phyloP scores from a whole-genome alignment of 1,140 invertebrate species.

The Lepidotrigona ventralis region DNA sequence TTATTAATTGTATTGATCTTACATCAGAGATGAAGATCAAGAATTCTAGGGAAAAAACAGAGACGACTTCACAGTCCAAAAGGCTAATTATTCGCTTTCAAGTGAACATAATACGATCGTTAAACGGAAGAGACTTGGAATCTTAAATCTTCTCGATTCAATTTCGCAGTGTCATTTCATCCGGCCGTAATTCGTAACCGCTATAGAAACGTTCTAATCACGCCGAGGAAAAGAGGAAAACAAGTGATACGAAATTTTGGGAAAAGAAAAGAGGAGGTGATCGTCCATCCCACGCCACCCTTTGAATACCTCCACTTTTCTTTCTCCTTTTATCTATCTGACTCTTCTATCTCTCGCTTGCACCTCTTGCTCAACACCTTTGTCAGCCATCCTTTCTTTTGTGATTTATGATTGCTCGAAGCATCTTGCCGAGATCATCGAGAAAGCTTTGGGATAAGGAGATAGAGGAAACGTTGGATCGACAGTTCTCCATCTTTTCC shows the following conservation, averaged over 20 bases:
- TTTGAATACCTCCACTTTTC: constrained; percentile 50
- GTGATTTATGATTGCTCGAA: constrained; percentile 56
- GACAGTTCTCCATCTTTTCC: constrained; percentile 5
- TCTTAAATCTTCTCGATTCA: constrained; percentile 41
- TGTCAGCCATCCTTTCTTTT: constrained; percentile 25
- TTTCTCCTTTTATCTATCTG: constrained; percentile 16
- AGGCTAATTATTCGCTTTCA: too few relatives aligned
- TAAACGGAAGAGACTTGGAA: constrained; percentile 62
- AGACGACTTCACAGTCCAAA: too few relatives aligned
- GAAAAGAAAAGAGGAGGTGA: not conserved
- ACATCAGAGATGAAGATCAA: too few relatives aligned
- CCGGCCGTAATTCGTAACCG: constrained; percentile 39
- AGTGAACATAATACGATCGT: constrained; percentile 23
- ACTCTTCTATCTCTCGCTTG: not conserved
- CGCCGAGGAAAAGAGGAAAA: constrained; percentile 4
- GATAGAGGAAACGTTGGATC: constrained; percentile 33
- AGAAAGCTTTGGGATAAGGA: constrained; percentile 20
- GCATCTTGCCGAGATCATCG: constrained; percentile 54
- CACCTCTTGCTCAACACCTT: constrained; percentile 9
- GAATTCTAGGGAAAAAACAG: too few relatives aligned
- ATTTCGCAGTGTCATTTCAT: constrained; percentile 37
- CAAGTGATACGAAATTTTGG: constrained; percentile 18
- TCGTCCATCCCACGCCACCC: not conserved
- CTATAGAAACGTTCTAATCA: constrained; percentile 69
- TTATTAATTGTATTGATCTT: too few relatives aligned